Conservation (phyloP, 2,797 vertebrate genomes). For the Melanogrammus aeglefinus region DNA sequence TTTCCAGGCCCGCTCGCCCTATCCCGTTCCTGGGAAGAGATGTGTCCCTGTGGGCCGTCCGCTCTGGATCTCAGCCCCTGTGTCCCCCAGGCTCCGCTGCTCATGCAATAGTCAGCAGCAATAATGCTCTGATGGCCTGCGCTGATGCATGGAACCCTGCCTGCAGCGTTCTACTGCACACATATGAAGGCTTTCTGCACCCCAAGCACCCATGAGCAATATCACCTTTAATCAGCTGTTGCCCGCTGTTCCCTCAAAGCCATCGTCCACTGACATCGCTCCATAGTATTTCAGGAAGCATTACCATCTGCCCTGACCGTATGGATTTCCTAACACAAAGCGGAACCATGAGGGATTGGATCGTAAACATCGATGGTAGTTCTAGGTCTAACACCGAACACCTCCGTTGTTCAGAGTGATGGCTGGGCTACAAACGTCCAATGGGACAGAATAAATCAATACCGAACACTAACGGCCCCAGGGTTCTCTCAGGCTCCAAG, state of each 20-base stretch:
- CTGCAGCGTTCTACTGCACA: background rate
- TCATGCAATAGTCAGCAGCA: background rate
- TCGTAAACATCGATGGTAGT: background rate
- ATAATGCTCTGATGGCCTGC: background rate
- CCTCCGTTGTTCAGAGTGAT: background rate
- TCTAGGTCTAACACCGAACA: background rate
- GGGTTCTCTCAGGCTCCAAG: conserved; percentile 82
- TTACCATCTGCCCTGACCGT: background rate
- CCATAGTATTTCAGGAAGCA: background rate
- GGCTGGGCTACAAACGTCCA: background rate
- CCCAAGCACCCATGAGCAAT: background rate
- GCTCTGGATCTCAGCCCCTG: background rate
- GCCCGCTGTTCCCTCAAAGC: background rate
- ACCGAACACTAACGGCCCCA: background rate
- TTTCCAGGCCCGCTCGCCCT: background rate
- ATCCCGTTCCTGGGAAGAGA: background rate
- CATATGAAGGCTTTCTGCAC: background rate
- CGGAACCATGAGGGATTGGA: background rate
- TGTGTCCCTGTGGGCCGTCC: background rate
- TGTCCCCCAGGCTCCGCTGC: background rate
- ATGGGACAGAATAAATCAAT: background rate
- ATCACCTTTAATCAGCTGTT: background rate
- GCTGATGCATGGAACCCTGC: background rate
- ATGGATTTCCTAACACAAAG: background rate
- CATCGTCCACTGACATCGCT: background rate